A percentile compares a stretch with the other conserved stretches of the same genome.
These are phyloP conservation scores for Phataginus tricuspis DNA, from an alignment of 2,797 vertebrate genomes.

Conservation along the genomic window DNA sequence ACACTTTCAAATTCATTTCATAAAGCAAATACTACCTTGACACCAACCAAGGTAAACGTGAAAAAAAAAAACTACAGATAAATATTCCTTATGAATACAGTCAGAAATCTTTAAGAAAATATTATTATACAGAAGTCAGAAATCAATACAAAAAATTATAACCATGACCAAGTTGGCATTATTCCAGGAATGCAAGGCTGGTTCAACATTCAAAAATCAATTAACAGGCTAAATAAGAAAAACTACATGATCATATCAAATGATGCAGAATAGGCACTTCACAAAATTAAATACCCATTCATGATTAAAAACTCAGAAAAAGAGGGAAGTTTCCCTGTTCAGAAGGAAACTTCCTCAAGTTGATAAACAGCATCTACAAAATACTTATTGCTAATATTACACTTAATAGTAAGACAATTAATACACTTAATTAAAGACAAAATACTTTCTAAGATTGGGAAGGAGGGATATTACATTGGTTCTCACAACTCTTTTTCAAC, in stretches of 20 bases:
- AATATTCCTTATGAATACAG: background rate
- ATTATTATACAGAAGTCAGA: background rate
- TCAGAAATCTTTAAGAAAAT: conserved; percentile 11
- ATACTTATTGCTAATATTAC: background rate
- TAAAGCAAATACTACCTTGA: background rate
- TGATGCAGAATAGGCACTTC: background rate
- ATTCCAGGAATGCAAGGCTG: background rate
- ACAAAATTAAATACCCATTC: background rate
- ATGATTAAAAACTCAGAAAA: background rate
- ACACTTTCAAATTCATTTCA: conserved; percentile 18
- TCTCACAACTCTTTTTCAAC: background rate
- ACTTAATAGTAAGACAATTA: background rate
- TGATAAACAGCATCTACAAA: background rate
- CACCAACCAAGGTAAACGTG: background rate
- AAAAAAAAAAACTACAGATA: background rate
- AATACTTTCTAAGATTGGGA: background rate
- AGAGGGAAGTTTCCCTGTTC: background rate
- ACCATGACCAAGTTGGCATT: background rate
- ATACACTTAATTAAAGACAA: background rate
- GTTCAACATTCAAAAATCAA: background rate
- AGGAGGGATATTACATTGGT: background rate
- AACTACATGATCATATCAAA: background rate
- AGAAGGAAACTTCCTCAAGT: background rate
- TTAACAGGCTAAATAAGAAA: background rate
- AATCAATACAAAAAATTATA: background rate